Conservation (phyloP, 2,888 invertebrate species). For the Synergus umbraculus region DNA sequence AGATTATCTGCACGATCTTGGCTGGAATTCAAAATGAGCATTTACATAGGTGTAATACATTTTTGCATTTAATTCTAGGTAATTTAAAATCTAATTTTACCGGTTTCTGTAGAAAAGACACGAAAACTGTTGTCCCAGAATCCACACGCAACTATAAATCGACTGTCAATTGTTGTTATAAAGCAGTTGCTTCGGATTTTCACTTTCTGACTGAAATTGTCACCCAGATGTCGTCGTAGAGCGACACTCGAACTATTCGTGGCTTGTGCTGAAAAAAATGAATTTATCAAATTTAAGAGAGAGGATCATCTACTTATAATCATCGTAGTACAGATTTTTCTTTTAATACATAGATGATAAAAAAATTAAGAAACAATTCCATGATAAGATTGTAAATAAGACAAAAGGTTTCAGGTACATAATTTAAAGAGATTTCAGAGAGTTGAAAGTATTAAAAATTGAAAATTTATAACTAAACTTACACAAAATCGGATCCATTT, state of each 20-base stretch:
- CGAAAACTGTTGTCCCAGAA: slow-evolving; percentile 99
- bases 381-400: too few species aligned
- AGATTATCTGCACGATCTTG: slow-evolving; percentile 98
- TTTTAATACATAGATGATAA: too few species aligned
- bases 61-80: background rate
- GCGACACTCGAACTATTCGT: slow-evolving; percentile 86
- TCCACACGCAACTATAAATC: slow-evolving; percentile 97
- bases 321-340: too few species aligned
- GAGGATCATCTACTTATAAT: too few species aligned
- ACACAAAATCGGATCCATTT: slow-evolving; percentile 98
- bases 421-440: too few species aligned
- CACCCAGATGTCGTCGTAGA: slow-evolving; percentile 93
- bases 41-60: slow-evolving; percentile 2
- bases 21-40: slow-evolving; percentile 80
- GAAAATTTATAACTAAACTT: slow-evolving; percentile 73
- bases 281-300: too few species aligned
- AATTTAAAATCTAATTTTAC: slow-evolving; percentile 76
- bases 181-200: slow-evolving; percentile 96
- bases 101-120: slow-evolving; percentile 97
- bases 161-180: slow-evolving; percentile 98
- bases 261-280: slow-evolving; percentile 82
- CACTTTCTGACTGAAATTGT: slow-evolving; percentile 98
- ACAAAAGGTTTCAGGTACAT: too few species aligned
- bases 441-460: too few species aligned
- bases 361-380: too few species aligned